These are phyloP conservation scores for Dascillus cervinus DNA, from an alignment of 2,888 invertebrate genomes.

Conservation along the genomic window DNA sequence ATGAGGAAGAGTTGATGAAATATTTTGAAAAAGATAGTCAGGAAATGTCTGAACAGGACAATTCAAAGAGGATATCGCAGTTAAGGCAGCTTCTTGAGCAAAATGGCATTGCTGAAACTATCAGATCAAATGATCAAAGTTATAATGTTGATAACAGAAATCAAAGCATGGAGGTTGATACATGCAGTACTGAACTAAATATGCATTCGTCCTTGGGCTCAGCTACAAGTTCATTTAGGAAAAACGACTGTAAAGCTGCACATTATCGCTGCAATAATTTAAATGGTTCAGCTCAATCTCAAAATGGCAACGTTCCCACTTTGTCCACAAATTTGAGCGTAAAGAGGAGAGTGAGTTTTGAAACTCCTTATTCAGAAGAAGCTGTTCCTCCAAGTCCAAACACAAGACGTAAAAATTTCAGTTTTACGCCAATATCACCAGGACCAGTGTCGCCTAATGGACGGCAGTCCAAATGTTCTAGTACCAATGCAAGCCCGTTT, in stretches of 20 bases:
- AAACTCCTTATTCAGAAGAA: conserved; percentile 39
- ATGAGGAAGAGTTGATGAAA: conserved; percentile 76
- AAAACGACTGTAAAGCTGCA: conserved; percentile 7
- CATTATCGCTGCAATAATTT: too few species aligned
- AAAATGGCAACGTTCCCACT: conserved; percentile 1
- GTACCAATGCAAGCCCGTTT: conserved; percentile 69
- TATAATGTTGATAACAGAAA: background rate
- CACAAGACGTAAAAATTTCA: conserved; percentile 70
- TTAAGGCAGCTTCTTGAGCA: conserved; percentile 55
- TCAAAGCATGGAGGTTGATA: background rate
- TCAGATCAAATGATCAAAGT: background rate
- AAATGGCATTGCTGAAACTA: too few species aligned
- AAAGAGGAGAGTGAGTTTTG: conserved; percentile 51
- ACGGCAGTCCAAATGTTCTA: conserved; percentile 52
- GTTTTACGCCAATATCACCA: conserved; percentile 80
- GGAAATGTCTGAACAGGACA: conserved; percentile 27
- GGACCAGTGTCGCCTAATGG: conserved; percentile 58
- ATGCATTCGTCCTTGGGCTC: conserved; percentile 8
- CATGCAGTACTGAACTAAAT: conserved; percentile 8
- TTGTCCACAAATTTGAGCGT: conserved; percentile 17
- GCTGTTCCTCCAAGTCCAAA: conserved; percentile 68
- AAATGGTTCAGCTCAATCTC: conserved; percentile 4
- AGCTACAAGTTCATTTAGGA: conserved; percentile 15
- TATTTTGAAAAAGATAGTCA: conserved; percentile 60
- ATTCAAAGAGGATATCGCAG: conserved; percentile 58